phyloP scores from a whole-genome alignment of 2,888 invertebrate species.

The Callinectes sapidus region DNA sequence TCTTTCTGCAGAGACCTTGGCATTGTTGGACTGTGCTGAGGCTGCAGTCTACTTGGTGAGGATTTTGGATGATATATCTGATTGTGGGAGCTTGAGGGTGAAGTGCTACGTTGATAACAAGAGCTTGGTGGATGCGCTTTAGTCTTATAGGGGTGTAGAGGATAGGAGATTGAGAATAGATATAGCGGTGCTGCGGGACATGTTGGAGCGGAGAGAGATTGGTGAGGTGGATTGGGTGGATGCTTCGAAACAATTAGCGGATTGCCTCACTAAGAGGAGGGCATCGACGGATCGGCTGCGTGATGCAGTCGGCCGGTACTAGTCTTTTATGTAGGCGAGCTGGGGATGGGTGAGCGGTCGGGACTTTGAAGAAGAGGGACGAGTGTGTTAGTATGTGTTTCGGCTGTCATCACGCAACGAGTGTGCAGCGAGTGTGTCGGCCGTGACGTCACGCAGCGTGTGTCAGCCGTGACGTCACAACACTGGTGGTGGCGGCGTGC shows the following conservation, averaged over 20 bases:
- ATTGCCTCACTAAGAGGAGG: too few species aligned
- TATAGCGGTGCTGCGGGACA: slow-evolving; percentile 39
- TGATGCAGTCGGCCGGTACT: not conserved
- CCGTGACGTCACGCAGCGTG: slow-evolving; percentile 9
- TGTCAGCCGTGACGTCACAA: not conserved
- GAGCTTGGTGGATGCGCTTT: slow-evolving; percentile 41
- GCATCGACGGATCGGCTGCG: slow-evolving; percentile 35
- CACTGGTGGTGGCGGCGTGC: slow-evolving; percentile 15
- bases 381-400: slow-evolving; percentile 29
- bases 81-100: not conserved
- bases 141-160: slow-evolving; percentile 25
- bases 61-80: slow-evolving; percentile 34
- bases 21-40: slow-evolving; percentile 39
- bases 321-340: not conserved
- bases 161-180: slow-evolving; percentile 38
- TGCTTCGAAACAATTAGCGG: not conserved
- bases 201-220: slow-evolving; percentile 39
- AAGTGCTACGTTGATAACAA: slow-evolving; percentile 30
- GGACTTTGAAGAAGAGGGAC: too few species aligned
- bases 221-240: slow-evolving; percentile 36
- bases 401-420: not conserved
- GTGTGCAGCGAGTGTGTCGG: not conserved
- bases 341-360: too few species aligned
- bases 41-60: slow-evolving; percentile 32
- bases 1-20: slow-evolving; percentile 29